Conservation (phyloP, 2,113 vertebrate genomes). For the Cottus gobio region DNA sequence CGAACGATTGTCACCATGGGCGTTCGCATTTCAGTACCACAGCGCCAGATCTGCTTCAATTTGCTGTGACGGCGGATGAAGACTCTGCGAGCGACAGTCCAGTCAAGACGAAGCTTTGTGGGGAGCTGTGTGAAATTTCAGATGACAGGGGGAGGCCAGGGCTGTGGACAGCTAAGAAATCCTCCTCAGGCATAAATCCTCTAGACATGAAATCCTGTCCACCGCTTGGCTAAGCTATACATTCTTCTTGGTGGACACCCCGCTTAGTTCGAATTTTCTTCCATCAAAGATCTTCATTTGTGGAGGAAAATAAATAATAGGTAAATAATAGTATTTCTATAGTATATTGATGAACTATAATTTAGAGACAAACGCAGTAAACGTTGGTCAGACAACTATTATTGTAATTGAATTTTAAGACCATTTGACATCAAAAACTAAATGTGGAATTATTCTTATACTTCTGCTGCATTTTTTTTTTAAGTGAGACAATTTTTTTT, state of each 20-base stretch:
- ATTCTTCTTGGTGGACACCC: constrained; percentile 40
- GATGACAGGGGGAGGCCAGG: constrained; percentile 65
- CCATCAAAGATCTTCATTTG: constrained; percentile 44
- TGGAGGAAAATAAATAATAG: background rate
- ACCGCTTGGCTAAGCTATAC: constrained; percentile 57
- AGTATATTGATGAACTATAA: background rate
- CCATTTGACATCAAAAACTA: background rate
- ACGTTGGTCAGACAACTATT: background rate
- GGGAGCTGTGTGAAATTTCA: constrained; percentile 71
- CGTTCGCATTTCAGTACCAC: constrained; percentile 24
- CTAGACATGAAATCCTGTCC: constrained; percentile 66
- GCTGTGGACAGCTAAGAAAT: constrained; percentile 69
- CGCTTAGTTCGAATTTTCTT: constrained; percentile 32
- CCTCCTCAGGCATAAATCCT: constrained; percentile 71
- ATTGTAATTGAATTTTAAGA: background rate
- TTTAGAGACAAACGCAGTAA: background rate
- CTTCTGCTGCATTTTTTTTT: no score
- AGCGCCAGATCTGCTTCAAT: constrained; percentile 44
- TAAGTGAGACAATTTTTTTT: no score
- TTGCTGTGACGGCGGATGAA: constrained; percentile 50
- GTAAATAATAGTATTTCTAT: background rate
- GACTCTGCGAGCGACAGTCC: constrained; percentile 48
- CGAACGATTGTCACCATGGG: constrained; percentile 19
- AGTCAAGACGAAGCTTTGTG: constrained; percentile 58
- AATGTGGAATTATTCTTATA: background rate